phyloP scores from a whole-genome alignment of 2,797 vertebrate species.

The Meriones psammophilus region DNA sequence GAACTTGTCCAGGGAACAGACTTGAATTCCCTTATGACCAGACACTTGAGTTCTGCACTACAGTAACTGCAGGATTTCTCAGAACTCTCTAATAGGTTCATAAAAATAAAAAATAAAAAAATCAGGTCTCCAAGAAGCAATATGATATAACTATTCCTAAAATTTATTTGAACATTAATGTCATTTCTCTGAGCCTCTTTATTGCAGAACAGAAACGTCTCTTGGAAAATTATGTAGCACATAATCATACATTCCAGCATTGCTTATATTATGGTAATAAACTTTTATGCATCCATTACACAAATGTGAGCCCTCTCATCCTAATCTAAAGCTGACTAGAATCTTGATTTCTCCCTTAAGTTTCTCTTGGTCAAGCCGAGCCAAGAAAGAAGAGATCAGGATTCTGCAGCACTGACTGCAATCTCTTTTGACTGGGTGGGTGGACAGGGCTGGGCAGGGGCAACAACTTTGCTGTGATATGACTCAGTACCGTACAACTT shows the following conservation, averaged over 20 bases:
- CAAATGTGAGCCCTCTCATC: neutral
- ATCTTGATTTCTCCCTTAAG: neutral
- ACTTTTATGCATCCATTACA: neutral
- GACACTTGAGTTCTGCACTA: neutral
- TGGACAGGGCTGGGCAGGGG: neutral
- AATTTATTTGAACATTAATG: neutral
- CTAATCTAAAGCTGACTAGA: neutral
- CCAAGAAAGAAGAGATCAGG: neutral
- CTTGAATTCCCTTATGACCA: neutral
- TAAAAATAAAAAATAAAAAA: neutral
- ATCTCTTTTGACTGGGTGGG: neutral
- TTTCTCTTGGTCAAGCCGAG: neutral
- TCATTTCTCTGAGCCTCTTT: neutral
- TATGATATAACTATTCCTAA: neutral
- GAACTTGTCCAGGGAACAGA: neutral
- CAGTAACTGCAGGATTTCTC: neutral
- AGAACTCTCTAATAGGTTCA: neutral
- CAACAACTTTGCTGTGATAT: neutral
- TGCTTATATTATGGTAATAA: neutral
- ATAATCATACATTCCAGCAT: neutral
- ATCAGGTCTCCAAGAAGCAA: neutral
- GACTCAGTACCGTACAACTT: neutral
- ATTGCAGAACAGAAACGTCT: neutral
- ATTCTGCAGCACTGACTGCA: neutral
- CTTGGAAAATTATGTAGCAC: constrained; percentile 45